These are phyloP conservation scores for Drosophila vallismaia DNA, from an alignment of 2,888 invertebrate genomes.

Conservation along the genomic window DNA sequence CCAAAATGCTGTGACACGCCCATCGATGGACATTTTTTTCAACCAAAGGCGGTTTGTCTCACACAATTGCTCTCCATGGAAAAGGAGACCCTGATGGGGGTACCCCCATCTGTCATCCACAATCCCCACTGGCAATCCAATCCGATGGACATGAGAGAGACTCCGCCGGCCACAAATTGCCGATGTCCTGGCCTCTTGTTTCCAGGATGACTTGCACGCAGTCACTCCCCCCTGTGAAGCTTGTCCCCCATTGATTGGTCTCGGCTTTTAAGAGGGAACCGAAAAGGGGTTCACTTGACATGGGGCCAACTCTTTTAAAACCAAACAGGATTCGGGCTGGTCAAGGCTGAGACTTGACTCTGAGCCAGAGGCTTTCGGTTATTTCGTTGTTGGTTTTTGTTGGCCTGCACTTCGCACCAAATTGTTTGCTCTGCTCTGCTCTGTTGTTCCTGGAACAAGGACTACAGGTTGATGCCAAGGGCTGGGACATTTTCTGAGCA, in stretches of 20 bases:
- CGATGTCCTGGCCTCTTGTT: conserved; percentile 41
- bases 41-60: conserved; percentile 30
- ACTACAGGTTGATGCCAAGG: conserved; percentile 11
- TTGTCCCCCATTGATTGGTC: conserved; percentile 20
- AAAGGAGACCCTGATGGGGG: background rate
- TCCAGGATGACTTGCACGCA: conserved; percentile 13
- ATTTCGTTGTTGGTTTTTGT: conserved; percentile 9
- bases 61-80: conserved; percentile 43
- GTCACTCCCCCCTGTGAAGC: background rate
- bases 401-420: conserved; percentile 25
- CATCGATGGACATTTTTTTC: conserved; percentile 30
- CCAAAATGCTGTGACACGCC: conserved; percentile 36
- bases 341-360: conserved; percentile 36
- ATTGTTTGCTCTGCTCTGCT: conserved; percentile 12
- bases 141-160: conserved; percentile 33
- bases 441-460: background rate
- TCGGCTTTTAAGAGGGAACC: background rate
- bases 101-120: conserved; percentile 41
- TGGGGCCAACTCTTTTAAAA: conserved; percentile 40
- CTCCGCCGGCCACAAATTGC: conserved; percentile 46
- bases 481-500: background rate
- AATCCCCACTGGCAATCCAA: conserved; percentile 32
- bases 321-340: conserved; percentile 68
- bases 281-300: conserved; percentile 25
- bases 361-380: conserved; percentile 6